Evolutionary conservation across 2,888 invertebrate species (phyloP).

Genomic region (Lomographa bimaculata): DNA sequence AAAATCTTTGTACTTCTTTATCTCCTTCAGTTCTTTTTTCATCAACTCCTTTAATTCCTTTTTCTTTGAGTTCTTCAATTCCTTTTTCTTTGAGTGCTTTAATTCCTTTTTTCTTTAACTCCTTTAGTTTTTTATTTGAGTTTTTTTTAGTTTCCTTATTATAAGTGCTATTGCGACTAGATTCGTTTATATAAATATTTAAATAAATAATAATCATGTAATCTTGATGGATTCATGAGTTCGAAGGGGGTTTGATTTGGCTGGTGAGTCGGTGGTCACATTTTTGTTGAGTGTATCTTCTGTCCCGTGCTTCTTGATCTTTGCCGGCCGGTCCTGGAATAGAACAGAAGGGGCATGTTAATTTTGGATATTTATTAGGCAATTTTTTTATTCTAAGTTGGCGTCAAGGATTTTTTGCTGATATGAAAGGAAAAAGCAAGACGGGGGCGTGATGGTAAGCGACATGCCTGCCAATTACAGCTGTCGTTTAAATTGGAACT

Average conservation of each 20-base stretch:
- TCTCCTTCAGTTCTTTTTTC: conserved; percentile 26
- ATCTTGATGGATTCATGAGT: conserved; percentile 73
- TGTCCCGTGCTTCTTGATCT: conserved; percentile 38
- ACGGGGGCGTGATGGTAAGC: too few relatives aligned
- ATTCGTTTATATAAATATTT: conserved; percentile 76
- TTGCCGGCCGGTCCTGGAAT: conserved; percentile 58
- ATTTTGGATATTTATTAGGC: too few relatives aligned
- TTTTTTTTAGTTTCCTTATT: conserved; percentile 35
- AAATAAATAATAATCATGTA: conserved; percentile 77
- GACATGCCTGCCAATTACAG: too few relatives aligned
- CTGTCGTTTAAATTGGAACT: too few relatives aligned
- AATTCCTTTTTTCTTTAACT: conserved; percentile 13
- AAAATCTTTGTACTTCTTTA: conserved; percentile 66
- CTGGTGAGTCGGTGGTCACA: conserved; percentile 75
- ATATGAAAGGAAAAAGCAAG: too few relatives aligned
- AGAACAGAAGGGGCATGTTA: conserved; percentile 31
- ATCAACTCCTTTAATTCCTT: conserved; percentile 37
- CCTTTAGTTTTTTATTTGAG: conserved; percentile 39
- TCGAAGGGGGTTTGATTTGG: conserved; percentile 56
- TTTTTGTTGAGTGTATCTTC: conserved; percentile 52
- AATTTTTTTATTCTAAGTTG: too few relatives aligned
- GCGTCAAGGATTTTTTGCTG: too few relatives aligned
- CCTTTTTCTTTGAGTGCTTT: conserved; percentile 60
- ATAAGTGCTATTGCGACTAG: conserved; percentile 80
- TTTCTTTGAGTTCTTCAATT: conserved; percentile 36